Conservation (phyloP, 2,113 vertebrate species). For the Pardalotus punctatus region DNA sequence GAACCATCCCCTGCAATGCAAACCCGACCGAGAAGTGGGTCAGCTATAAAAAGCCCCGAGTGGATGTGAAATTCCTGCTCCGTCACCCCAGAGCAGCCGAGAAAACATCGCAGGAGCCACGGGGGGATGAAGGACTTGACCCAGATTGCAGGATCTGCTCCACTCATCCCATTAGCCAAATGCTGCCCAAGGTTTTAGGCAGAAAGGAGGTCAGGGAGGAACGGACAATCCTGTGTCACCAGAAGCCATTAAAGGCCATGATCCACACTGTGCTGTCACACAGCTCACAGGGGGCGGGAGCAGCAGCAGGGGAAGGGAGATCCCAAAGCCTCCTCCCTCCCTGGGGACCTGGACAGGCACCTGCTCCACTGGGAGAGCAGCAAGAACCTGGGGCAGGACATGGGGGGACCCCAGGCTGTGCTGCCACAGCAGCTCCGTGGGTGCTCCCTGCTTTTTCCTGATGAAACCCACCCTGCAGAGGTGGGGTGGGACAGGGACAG, state of each 20-base stretch:
- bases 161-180: constrained; percentile 34
- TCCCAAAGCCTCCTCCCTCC: not conserved
- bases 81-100: not conserved
- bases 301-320: not conserved
- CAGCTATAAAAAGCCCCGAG: not conserved
- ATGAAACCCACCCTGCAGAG: not conserved
- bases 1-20: not conserved
- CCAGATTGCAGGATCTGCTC: not conserved
- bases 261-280: rapidly evolving
- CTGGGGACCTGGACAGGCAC: rapidly evolving
- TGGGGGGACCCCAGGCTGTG: not conserved
- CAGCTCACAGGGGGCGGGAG: not conserved
- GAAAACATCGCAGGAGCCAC: not conserved
- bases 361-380: rapidly evolving
- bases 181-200: not conserved
- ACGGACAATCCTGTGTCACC: not conserved
- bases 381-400: not conserved
- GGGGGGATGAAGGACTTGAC: not conserved
- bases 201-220: not conserved
- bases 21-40: not conserved
- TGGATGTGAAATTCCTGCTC: not conserved
- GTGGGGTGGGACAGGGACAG: not conserved
- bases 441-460: not conserved
- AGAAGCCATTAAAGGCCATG: not conserved
- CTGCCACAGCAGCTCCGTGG: rapidly evolving